phyloP scores from a whole-genome alignment of 2,113 vertebrate species.

The Halichoeres trimaculatus region DNA sequence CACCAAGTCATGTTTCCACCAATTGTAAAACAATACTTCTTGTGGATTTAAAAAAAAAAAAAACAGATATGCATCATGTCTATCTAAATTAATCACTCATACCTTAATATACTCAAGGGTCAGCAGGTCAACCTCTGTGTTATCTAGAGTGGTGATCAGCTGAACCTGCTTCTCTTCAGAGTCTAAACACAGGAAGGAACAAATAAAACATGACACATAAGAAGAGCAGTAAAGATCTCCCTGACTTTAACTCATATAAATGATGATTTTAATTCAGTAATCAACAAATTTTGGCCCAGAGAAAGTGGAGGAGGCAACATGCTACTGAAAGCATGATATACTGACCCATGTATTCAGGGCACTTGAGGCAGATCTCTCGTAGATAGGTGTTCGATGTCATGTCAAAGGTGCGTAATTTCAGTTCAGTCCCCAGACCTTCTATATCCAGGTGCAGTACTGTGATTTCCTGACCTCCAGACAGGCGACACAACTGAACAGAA shows the following conservation, averaged over 20 bases:
- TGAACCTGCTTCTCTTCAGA: constrained; percentile 89
- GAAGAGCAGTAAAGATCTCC: neutral
- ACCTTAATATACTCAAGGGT: constrained; percentile 93
- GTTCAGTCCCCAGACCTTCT: constrained; percentile 90
- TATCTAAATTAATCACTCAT: constrained; percentile 6
- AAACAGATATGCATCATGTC: neutral
- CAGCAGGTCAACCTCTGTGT: constrained; percentile 91
- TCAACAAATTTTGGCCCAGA: neutral
- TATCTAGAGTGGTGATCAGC: constrained; percentile 94
- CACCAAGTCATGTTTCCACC: neutral
- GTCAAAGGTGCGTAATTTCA: constrained; percentile 91
- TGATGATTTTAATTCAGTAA: neutral
- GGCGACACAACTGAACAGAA: constrained; percentile 89
- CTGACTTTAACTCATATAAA: neutral
- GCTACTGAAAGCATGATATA: constrained; percentile 8
- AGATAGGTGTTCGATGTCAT: constrained; percentile 91
- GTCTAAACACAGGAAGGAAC: constrained; percentile 78
- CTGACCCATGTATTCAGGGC: constrained; percentile 93
- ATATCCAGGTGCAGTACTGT: constrained; percentile 88
- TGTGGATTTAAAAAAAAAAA: neutral
- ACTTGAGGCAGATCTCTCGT: constrained; percentile 91
- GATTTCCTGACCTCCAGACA: constrained; percentile 81
- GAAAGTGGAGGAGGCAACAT: neutral
- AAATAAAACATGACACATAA: constrained; percentile 8
- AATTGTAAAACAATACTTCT: constrained; percentile 1